Percentiles rank a stretch among this genome's conserved stretches.
Evolutionary conservation across 1,140 invertebrate genomes (phyloP).

Genomic region (Stegodyphus mimosarum): DNA sequence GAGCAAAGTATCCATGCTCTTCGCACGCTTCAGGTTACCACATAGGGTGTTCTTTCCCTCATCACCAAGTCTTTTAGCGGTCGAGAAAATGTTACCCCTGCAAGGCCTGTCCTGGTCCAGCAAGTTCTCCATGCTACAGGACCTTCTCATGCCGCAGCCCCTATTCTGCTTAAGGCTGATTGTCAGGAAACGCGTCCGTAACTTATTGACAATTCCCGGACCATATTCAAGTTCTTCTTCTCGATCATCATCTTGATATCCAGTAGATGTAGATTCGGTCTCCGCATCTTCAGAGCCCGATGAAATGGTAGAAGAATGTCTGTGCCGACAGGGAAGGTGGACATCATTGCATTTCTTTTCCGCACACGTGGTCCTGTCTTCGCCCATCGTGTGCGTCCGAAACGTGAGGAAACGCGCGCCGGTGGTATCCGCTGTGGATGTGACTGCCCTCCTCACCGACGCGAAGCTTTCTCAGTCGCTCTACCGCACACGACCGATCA

Average conservation of each 20-base stretch:
- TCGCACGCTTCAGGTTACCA: slow-evolving; percentile 54
- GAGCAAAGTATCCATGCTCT: slow-evolving; percentile 61
- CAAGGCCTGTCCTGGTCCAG: slow-evolving; percentile 74
- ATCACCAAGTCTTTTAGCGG: slow-evolving; percentile 18
- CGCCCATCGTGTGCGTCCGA: slow-evolving; percentile 21
- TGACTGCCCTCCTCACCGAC: slow-evolving; percentile 13
- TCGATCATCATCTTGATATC: slow-evolving; percentile 37
- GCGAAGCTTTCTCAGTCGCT: slow-evolving; percentile 16
- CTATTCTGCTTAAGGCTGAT: slow-evolving; percentile 76
- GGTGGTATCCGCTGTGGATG: neutral
- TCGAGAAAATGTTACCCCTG: neutral
- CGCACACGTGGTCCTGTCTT: slow-evolving; percentile 39
- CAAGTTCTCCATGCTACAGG: slow-evolving; percentile 85
- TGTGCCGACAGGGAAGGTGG: slow-evolving; percentile 22
- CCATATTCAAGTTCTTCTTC: slow-evolving; percentile 85
- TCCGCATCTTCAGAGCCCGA: slow-evolving; percentile 54
- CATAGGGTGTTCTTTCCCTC: slow-evolving; percentile 65
- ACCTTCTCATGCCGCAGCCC: slow-evolving; percentile 79
- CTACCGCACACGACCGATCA: slow-evolving; percentile 53
- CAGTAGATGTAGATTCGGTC: slow-evolving; percentile 31
- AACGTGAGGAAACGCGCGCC: neutral
- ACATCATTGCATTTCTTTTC: slow-evolving; percentile 23
- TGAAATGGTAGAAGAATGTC: slow-evolving; percentile 48
- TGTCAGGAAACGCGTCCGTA: slow-evolving; percentile 80
- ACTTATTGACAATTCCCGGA: slow-evolving; percentile 87